Evolutionary conservation across 2,888 invertebrate genomes (phyloP), one percentile per base, ranked within the genome.

Genomic region (Drosophila austrosaltans): DNA sequence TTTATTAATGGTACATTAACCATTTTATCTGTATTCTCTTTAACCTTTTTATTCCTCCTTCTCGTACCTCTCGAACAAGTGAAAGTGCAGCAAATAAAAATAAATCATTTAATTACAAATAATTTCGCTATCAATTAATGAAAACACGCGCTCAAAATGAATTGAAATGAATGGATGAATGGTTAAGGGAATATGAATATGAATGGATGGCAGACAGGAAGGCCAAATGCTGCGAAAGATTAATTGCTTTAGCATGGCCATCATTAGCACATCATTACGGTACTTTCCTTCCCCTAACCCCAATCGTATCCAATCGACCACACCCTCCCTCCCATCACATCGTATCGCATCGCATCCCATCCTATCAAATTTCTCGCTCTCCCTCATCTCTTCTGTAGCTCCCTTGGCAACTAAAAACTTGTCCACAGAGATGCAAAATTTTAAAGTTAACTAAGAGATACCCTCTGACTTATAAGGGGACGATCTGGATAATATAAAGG

Each of bases 51-150:
- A 3, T 7, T 48, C 48, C 48, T 48, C 25, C 12, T 25, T 4
- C 25, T 25, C 48, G 0, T 36, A 8, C 39, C 60, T 65, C 77
- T 28, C 16, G 20, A 66, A 69, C 78, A 74, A 84, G 85, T 86
- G 85, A 86, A 86, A 86, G 85, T 86, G 80, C 66, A 48, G 16
- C 48, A 48, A 20, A 48, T 77, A 63, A 66, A 78, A 75, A 25
- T 48, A 67, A 75, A 75, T 77, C 87, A 85, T 83, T 88, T 78
- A 88, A 88, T 88, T 83, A 81, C 74, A 63, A 69, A 72, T 82
- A 87, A 84, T 84, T 89, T 86, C 80, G 84, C 84, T 87, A 89
- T 89, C 85, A 87, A 87, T 89, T 86, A 86, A 89, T 76, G 80
- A 87, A 57, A 83, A 70, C 74, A 59, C 67, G 66, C 83, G 79